A percentile compares a stretch with the other conserved stretches of the same genome.
Evolutionary conservation across 1,140 invertebrate genomes (phyloP).

Genomic region (Drusus annulatus): DNA sequence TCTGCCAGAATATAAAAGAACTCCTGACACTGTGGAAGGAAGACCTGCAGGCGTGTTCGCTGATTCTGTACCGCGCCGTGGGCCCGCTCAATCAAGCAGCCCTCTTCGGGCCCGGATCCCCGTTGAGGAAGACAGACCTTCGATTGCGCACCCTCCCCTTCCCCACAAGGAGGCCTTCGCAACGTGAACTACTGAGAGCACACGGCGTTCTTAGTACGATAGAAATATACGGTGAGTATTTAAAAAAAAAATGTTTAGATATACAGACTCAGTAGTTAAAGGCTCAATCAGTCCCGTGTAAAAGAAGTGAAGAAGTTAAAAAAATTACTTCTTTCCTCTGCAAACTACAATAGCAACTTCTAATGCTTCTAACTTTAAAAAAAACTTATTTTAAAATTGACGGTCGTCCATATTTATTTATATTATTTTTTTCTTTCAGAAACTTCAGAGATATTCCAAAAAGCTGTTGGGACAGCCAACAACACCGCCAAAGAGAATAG

Average conservation of each 20-base stretch:
- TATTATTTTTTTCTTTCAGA: constrained; percentile 62
- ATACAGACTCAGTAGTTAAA: too few species aligned
- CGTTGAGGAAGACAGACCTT: constrained; percentile 78
- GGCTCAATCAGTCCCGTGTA: too few species aligned
- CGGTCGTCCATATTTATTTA: too few species aligned
- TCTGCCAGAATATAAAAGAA: constrained; percentile 82
- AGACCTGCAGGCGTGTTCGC: constrained; percentile 78
- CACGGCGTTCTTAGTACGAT: constrained; percentile 80
- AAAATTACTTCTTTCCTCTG: too few species aligned
- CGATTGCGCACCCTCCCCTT: constrained; percentile 86
- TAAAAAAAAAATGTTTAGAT: too few species aligned
- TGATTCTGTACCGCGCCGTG: constrained; percentile 86
- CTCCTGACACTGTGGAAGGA: constrained; percentile 80
- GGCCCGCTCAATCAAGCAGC: constrained; percentile 81
- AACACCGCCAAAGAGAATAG: constrained; percentile 59
- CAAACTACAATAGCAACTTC: too few species aligned
- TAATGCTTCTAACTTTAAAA: too few species aligned
- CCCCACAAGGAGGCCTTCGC: constrained; percentile 85
- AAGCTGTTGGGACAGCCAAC: constrained; percentile 65
- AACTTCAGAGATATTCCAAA: constrained; percentile 70
- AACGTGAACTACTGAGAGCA: constrained; percentile 85
- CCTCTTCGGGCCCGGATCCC: constrained; percentile 83
- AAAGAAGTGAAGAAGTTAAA: too few species aligned
- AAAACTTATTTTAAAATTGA: too few species aligned
- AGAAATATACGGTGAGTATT: constrained; percentile 80